Percentiles rank a stretch among this genome's conserved stretches.
phyloP scores from a whole-genome alignment of 2,888 invertebrate species.

The Helobdella robusta region DNA sequence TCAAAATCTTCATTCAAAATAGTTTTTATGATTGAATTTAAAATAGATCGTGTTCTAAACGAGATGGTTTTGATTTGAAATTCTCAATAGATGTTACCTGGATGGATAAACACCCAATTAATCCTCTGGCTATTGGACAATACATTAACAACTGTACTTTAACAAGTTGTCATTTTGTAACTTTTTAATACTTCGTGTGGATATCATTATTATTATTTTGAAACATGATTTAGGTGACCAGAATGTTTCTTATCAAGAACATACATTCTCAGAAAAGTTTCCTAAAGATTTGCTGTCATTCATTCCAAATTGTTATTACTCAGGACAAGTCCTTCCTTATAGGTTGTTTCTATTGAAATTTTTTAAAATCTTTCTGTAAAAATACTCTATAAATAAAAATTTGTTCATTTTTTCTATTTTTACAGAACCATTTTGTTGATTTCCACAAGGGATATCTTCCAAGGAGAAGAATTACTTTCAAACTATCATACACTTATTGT shows the following conservation, averaged over 20 bases:
- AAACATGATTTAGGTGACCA: no score
- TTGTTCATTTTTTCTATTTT: neutral
- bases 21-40: no score
- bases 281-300: neutral
- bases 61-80: neutral
- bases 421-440: neutral
- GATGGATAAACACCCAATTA: neutral
- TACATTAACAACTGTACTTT: neutral
- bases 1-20: neutral
- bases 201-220: no score
- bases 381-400: neutral
- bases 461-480: conserved; percentile 1
- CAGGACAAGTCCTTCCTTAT: neutral
- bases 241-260: neutral
- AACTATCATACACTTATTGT: neutral
- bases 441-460: neutral
- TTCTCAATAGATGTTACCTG: neutral
- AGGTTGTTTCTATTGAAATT: neutral
- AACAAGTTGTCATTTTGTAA: neutral
- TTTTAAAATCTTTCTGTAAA: neutral
- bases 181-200: neutral
- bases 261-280: neutral
- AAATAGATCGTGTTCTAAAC: neutral
- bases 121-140: conserved; percentile 3
- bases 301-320: neutral